Evolutionary conservation across 2,888 invertebrate genomes (phyloP), one percentile per base, ranked within the genome.

Genomic region (Andrena praecox): DNA sequence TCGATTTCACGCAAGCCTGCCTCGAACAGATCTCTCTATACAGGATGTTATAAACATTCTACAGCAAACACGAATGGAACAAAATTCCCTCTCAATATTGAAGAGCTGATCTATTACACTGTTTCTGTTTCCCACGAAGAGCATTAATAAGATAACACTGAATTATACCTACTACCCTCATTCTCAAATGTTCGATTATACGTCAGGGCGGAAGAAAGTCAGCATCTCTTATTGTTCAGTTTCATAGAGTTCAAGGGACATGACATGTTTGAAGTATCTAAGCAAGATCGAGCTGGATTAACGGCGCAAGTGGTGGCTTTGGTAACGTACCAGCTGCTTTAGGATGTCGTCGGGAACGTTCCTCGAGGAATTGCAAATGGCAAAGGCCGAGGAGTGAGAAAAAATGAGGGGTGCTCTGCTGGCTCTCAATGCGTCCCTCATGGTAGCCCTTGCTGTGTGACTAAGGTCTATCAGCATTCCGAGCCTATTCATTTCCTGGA

Each of bases 391-490:
- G 59, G 98, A 98, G 94, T 98, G 98, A 71, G 98, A 98, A 95
- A 98, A 98, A 91, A 98, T 98, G 90, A 98, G 97, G 7, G 98
- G 98, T 3, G 98, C 98, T 89, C 96, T 95, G 71, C 98, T 97
- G 83, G 96, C 96, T 91, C 96, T 96, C 82, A 98, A 94, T 64
- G 97, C 97, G 92, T 98, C 98, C 87, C 96, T 96, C 94, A 98
- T 98, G 64, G 98, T 98, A 89, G 96, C 96, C 89, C 97, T 96
- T 6, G 98, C 97, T 70, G 98, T 97, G 93, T 98, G 97, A 72
- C 97, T 97, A 84, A 98, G 95, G 94, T 98, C 98, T 84, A 98
- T 97, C 94, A 98, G 96, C 98, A 98, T 98, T 54, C 98, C 98
- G 87, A 98, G 95, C 50, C 98, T 96, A 94, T 98, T 98, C 98